These are phyloP conservation scores for Clarias macrocephalus DNA, from an alignment of 2,113 vertebrate genomes.

Conservation along the genomic window DNA sequence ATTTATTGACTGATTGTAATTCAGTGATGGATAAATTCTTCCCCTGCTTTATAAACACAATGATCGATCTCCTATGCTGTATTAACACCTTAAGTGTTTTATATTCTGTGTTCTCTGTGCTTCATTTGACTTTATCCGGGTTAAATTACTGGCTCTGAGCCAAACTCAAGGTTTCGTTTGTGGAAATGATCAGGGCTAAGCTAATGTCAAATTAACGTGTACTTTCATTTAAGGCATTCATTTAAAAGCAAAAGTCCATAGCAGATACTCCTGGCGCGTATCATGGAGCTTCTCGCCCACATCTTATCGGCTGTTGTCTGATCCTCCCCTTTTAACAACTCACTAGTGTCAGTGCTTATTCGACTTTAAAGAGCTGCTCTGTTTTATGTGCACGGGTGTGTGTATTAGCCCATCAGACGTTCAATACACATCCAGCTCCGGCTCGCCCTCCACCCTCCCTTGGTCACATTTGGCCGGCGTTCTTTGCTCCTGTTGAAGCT, in stretches of 20 bases:
- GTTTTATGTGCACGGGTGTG: conserved; percentile 73
- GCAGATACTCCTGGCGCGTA: conserved; percentile 1
- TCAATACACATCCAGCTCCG: conserved; percentile 76
- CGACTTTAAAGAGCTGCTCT: conserved; percentile 72
- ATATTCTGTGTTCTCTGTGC: background rate
- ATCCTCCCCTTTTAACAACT: conserved; percentile 67
- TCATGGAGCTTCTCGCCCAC: conserved; percentile 19
- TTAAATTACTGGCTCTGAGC: background rate
- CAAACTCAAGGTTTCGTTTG: background rate
- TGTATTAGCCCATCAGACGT: conserved; percentile 78
- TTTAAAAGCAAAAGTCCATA: no score
- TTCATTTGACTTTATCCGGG: background rate
- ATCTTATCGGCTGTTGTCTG: conserved; percentile 61
- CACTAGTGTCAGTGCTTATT: conserved; percentile 72
- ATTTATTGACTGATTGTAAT: background rate
- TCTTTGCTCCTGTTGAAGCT: conserved; percentile 42
- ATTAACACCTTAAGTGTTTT: background rate
- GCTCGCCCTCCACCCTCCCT: conserved; percentile 44
- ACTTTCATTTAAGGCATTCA: background rate
- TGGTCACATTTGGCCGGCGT: conserved; percentile 69
- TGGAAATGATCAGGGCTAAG: background rate
- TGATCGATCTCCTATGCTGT: background rate
- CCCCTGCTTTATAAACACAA: background rate
- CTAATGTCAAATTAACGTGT: background rate
- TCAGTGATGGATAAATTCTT: background rate